Evolutionary conservation across 2,113 vertebrate genomes (phyloP), one percentile per base, ranked within the genome.

Genomic region (Podilymbus podiceps): DNA sequence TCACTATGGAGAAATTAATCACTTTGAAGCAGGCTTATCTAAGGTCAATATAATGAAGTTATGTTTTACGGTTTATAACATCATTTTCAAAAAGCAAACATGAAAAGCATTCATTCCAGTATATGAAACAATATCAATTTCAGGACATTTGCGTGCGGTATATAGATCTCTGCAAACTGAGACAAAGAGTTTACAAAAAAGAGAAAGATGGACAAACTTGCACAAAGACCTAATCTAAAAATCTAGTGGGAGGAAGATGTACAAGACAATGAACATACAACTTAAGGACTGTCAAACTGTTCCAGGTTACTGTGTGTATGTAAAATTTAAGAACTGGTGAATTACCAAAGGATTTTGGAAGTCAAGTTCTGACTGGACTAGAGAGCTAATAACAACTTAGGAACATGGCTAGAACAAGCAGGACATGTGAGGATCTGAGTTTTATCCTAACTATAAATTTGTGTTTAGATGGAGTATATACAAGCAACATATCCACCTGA

Each of bases 281-380:
- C 17, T 56, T 55, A 38, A 24, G 28, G 17, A 56, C 14, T 33
- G 53, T 40, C 18, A 92, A 28, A 38, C 27, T 86, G 28, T 10
- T 74, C 16, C 33, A 56, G 21, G 8, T 27, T n/a, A 68, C 5
- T 31, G 0, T 53, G 14, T 17, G 8, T 5, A 10, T 9, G 9
- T 4, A 50, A 27, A 66, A 82, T 55, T 62, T 35, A 76, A 59
- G 15, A 55, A 85, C 0, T 44, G 8, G 20, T 8, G 12, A 85
- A 81, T 50, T 81, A 66, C 22, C 5, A 40, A 64, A 12, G 8
- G 33, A 77, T 80, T 91, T 67, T 52, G 63, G 12, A 75, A 66
- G 8, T 33, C 19, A 40, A 35, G 8, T 42, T 89, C 60, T 74
- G 20, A n/a, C 6, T 75, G 20, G 18, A 71, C 22, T 78, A 42